Percentiles rank a stretch among this genome's conserved stretches.
Evolutionary conservation across 2,113 vertebrate genomes (phyloP).

Genomic region (Apistogramma diplotaenia): DNA sequence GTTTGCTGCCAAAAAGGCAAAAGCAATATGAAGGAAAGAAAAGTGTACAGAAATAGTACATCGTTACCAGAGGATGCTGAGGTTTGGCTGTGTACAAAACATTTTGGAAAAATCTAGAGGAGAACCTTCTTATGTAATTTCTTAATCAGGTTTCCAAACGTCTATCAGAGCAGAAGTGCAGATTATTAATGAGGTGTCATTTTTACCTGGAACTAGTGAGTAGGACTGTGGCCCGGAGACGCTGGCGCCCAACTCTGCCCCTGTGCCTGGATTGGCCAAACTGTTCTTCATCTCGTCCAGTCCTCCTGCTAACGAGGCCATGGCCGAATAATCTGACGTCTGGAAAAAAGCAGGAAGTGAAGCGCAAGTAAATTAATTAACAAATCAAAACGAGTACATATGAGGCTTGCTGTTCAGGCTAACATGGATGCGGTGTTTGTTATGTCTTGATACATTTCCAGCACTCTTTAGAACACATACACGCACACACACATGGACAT

Average conservation of each 20-base stretch:
- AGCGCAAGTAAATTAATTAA: slow-evolving; percentile 17
- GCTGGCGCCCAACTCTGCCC: slow-evolving; percentile 87
- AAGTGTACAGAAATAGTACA: not conserved
- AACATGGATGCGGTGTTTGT: slow-evolving; percentile 14
- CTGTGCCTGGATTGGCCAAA: slow-evolving; percentile 85
- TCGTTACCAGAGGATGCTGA: not conserved
- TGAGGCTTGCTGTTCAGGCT: not conserved
- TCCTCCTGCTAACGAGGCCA: slow-evolving; percentile 94
- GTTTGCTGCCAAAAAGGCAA: not conserved
- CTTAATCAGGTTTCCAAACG: not conserved
- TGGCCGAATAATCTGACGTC: slow-evolving; percentile 94
- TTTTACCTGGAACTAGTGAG: slow-evolving; percentile 92
- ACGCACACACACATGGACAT: slow-evolving; percentile 3
- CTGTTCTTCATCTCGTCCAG: slow-evolving; percentile 98
- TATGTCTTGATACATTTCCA: slow-evolving; percentile 13
- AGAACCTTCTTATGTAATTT: not conserved
- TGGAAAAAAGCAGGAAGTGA: slow-evolving; percentile 67
- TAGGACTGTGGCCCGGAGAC: slow-evolving; percentile 94
- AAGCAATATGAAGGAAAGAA: not conserved
- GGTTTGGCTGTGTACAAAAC: not conserved
- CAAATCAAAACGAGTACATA: slow-evolving; percentile 12
- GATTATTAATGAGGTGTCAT: not conserved
- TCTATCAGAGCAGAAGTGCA: not conserved
- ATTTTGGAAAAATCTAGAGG: not conserved
- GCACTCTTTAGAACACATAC: slow-evolving; percentile 31